Conservation (phyloP, 2,888 invertebrate species). For the Latheticus oryzae region DNA sequence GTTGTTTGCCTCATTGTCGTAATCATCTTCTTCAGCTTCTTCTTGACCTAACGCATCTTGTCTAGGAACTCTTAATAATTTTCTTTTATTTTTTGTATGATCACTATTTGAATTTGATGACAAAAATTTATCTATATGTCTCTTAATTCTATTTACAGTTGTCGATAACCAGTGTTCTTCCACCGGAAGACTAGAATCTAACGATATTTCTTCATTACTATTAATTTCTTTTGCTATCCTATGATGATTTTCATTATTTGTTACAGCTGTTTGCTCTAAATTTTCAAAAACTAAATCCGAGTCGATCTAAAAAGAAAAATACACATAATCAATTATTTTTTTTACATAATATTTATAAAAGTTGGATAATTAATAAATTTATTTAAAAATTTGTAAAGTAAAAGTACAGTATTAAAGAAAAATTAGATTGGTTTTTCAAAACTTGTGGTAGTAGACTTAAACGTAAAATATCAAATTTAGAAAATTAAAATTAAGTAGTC, state of each 20-base stretch:
- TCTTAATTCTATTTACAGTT: constrained; percentile 64
- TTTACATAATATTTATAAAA: too few relatives aligned
- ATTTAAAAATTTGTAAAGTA: too few relatives aligned
- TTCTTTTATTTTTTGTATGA: constrained; percentile 31
- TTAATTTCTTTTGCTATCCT: constrained; percentile 52
- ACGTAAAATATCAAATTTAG: too few relatives aligned
- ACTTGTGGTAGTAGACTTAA: too few relatives aligned
- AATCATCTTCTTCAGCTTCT: constrained; percentile 41
- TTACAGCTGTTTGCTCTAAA: constrained; percentile 57
- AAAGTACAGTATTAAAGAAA: too few relatives aligned
- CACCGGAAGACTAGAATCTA: constrained; percentile 56
- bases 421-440: too few relatives aligned
- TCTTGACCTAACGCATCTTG: constrained; percentile 37
- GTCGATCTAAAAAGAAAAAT: constrained; percentile 61
- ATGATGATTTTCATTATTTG: constrained; percentile 51
- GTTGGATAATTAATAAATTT: too few relatives aligned
- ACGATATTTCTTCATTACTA: constrained; percentile 40
- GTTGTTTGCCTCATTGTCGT: constrained; percentile 29
- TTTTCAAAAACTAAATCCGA: constrained; percentile 64
- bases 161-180: constrained; percentile 61
- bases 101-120: constrained; percentile 44
- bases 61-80: constrained; percentile 30
- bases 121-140: constrained; percentile 55
- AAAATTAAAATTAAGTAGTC: too few relatives aligned
- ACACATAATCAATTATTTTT: too few relatives aligned